Percentiles rank a stretch among this genome's conserved stretches.
Conservation (phyloP, 2,113 vertebrate species). For the Leptosomus discolor region DNA sequence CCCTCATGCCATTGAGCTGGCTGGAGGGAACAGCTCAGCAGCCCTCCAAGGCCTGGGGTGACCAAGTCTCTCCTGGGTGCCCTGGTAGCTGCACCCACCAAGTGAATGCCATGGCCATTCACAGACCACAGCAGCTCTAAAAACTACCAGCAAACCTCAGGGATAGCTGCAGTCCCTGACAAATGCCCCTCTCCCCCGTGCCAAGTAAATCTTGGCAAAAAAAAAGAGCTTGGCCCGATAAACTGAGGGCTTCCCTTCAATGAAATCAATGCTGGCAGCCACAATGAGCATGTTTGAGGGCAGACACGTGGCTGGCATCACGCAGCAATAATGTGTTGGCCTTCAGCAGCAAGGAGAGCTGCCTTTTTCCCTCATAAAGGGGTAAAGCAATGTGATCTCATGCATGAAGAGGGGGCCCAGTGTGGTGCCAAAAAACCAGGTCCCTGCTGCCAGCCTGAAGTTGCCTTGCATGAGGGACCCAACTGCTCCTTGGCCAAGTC, state of each 20-base stretch:
- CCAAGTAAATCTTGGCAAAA: neutral
- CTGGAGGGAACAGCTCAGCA: neutral
- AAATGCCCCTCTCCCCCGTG: neutral
- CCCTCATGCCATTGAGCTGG: neutral
- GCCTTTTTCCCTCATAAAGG: neutral
- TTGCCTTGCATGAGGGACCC: neutral
- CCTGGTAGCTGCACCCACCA: neutral
- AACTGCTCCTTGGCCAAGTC: neutral
- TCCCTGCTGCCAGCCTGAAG: neutral
- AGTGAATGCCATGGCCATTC: neutral
- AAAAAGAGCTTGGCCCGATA: neutral
- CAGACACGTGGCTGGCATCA: neutral
- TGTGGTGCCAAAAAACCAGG: neutral
- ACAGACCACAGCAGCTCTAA: neutral
- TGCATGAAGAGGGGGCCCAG: neutral
- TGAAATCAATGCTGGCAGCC: neutral
- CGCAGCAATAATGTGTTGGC: neutral
- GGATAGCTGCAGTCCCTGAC: neutral
- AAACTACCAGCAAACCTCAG: neutral
- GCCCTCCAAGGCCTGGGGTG: neutral
- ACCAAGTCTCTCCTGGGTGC: neutral
- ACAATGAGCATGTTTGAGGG: fast-evolving
- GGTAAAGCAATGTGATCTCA: neutral
- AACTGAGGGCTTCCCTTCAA: neutral
- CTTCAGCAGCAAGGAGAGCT: neutral